These are phyloP conservation scores for Percopsis omiscomaycus DNA, from an alignment of 2,797 vertebrate species.

Conservation along the genomic window DNA sequence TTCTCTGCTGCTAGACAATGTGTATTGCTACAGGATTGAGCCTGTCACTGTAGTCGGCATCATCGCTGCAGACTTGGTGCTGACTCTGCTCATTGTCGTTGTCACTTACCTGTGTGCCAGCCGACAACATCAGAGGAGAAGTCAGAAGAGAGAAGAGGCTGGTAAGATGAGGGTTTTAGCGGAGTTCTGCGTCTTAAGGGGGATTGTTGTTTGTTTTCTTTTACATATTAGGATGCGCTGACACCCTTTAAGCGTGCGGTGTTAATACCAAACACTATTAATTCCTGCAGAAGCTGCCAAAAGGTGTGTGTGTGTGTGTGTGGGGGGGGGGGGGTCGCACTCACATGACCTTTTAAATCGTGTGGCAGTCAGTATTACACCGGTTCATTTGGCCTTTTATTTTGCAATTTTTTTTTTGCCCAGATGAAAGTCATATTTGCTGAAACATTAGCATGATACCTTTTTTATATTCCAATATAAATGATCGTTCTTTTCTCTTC, in stretches of 20 bases:
- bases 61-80: constrained; percentile 67
- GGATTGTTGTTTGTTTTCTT: too few species aligned
- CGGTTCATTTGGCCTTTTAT: too few species aligned
- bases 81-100: constrained; percentile 72
- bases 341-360: too few species aligned
- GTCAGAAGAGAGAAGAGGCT: constrained; percentile 26
- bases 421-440: neutral
- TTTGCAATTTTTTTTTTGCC: neutral
- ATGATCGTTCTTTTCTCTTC: constrained; percentile 1
- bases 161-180: constrained; percentile 54
- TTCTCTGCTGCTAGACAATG: constrained; percentile 41
- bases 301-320: too few species aligned
- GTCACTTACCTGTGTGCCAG: constrained; percentile 71
- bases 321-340: too few species aligned
- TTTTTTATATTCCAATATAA: too few species aligned
- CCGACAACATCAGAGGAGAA: constrained; percentile 15
- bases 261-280: too few species aligned
- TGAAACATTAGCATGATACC: neutral
- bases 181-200: neutral
- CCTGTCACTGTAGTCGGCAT: constrained; percentile 65
- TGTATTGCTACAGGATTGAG: constrained; percentile 71
- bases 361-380: too few species aligned
- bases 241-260: too few species aligned
- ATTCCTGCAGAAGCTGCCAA: too few species aligned
- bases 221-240: too few species aligned